phyloP scores from a whole-genome alignment of 2,888 invertebrate genomes.

The Oscheius sp. region DNA sequence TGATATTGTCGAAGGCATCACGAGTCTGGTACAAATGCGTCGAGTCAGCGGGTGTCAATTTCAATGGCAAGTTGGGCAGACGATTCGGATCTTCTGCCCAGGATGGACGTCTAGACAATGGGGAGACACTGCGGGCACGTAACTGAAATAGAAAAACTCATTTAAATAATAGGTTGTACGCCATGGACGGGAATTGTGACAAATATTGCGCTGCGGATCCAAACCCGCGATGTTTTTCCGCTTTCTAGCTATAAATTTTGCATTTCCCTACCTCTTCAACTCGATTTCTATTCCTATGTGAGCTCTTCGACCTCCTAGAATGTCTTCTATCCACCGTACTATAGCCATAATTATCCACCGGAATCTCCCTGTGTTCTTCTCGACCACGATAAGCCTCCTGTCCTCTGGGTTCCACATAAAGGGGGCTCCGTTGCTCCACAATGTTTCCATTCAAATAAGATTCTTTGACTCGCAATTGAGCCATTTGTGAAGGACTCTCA shows the following conservation, averaged over 20 bases:
- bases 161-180: too few relatives aligned
- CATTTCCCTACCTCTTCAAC: slow-evolving; percentile 19
- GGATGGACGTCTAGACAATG: slow-evolving; percentile 19
- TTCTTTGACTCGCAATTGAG: slow-evolving; percentile 3
- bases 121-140: slow-evolving; percentile 29
- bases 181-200: too few relatives aligned
- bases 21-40: slow-evolving; percentile 56
- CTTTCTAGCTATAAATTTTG: too few relatives aligned
- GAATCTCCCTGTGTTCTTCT: neutral
- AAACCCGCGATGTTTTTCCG: too few relatives aligned
- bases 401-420: slow-evolving; percentile 30
- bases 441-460: slow-evolving; percentile 17
- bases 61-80: slow-evolving; percentile 44
- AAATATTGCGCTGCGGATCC: too few relatives aligned
- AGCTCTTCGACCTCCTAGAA: slow-evolving; percentile 14
- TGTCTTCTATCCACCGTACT: slow-evolving; percentile 26
- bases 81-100: slow-evolving; percentile 44
- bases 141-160: slow-evolving; percentile 1
- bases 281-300: slow-evolving; percentile 13
- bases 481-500: slow-evolving; percentile 19
- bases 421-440: slow-evolving; percentile 6
- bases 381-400: neutral
- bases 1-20: slow-evolving; percentile 52
- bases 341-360: slow-evolving; percentile 22
- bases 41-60: slow-evolving; percentile 39